Base-by-base conservation (phyloP, 2,113 vertebrate species). In the Tauraco erythrolophus region DNA sequence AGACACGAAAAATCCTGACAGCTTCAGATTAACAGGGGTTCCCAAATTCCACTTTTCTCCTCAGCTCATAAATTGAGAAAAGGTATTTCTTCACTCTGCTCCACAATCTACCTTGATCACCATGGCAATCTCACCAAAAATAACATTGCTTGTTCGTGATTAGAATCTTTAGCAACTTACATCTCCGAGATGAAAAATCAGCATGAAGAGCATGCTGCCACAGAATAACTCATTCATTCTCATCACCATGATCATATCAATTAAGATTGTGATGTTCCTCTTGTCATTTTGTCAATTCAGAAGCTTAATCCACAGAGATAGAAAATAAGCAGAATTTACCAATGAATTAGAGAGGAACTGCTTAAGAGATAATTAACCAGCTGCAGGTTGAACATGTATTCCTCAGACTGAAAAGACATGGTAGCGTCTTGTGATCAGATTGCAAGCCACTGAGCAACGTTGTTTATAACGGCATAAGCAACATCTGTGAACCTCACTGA, bases 71-170 rank as follows among this genome's bases (percentile, higher is more conserved):
- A 82, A 92, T 6, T 60, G 39, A 90, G 14, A 86, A 93, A 75
- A 92, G 17, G 37, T 74, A 84, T 92, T 92, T 91, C 25, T 95
- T 86, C 37, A 45, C 50, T 65, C 31, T 45, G 45, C 37, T 92
- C 88, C 61, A 70, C 83, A 91, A 72, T 60, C 89, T 58, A 87
- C 69, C 91, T 89, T 89, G 72, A 92, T 89, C 86, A 91, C 84
- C 77, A 91, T 71, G 77, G 86, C 56, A 91, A 91, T 87, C 68
- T 84, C 72, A 72, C 41, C 61, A 37, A 88, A 90, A 96, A 54
- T 54, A 91, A 70, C 39, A 70, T 1, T 21, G 64, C 80, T 91
- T 75, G 37, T 33, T 92, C 89, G 87, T 33, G 39, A 75, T 56
- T 31, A 81, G 80, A 91, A 87, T 89, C 64, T 91, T 68, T 17